Evolutionary conservation across 2,888 invertebrate species (phyloP).

Genomic region (Bugula neritina): DNA sequence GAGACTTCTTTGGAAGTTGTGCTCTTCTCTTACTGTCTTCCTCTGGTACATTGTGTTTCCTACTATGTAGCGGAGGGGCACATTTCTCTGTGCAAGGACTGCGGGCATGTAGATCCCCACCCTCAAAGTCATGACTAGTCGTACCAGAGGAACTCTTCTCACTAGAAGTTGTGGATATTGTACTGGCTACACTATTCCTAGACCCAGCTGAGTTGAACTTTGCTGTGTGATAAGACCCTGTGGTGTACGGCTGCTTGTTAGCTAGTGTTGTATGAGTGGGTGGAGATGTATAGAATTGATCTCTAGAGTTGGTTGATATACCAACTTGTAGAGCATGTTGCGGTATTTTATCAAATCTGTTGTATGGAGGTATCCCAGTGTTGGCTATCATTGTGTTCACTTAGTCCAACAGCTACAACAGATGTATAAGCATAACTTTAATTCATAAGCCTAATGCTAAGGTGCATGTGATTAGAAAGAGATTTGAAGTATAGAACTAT

Average conservation of each 20-base stretch:
- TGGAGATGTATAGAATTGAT: background rate
- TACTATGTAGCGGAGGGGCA: background rate
- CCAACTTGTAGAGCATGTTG: constrained; percentile 1
- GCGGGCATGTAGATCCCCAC: background rate
- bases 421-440: too few species aligned
- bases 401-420: background rate
- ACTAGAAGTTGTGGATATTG: background rate
- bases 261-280: background rate
- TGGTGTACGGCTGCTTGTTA: background rate
- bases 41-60: background rate
- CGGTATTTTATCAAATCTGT: constrained; percentile 22
- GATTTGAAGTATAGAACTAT: too few species aligned
- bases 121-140: background rate
- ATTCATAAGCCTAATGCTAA: too few species aligned
- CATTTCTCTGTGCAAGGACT: background rate
- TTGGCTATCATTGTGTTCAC: background rate
- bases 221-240: background rate
- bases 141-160: background rate
- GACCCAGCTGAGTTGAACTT: background rate
- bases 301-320: background rate
- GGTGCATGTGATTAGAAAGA: too few species aligned
- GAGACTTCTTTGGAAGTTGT: constrained; percentile 10
- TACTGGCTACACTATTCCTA: background rate
- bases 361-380: background rate
- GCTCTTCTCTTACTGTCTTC: background rate